Conservation (phyloP, 1,140 invertebrate genomes). For the Drosophila guanche region DNA sequence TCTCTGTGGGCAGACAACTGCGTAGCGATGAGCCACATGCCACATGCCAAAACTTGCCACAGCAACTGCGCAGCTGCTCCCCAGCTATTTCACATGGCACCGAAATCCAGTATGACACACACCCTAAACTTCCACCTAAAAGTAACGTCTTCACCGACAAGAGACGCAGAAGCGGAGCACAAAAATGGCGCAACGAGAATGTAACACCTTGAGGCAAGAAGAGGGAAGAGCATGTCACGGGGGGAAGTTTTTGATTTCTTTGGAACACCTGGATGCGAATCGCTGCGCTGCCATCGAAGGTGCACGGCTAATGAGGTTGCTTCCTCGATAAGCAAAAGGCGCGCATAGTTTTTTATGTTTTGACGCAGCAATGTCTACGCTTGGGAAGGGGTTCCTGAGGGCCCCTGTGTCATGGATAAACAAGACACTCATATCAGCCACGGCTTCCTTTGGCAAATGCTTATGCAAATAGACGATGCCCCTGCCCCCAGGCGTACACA, state of each 20-base stretch:
- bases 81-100: constrained; percentile 47
- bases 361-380: constrained; percentile 72
- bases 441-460: constrained; percentile 58
- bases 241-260: constrained; percentile 71
- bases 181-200: constrained; percentile 44
- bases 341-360: constrained; percentile 62
- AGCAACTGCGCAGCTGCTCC: constrained; percentile 66
- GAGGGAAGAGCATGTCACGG: constrained; percentile 46
- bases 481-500: constrained; percentile 20
- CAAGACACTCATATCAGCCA: constrained; percentile 55
- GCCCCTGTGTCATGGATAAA: constrained; percentile 44
- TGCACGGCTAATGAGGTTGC: constrained; percentile 50
- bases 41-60: constrained; percentile 49
- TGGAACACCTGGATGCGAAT: constrained; percentile 69
- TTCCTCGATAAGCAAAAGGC: constrained; percentile 14
- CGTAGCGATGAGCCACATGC: constrained; percentile 45
- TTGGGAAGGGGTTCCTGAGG: background rate
- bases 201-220: constrained; percentile 62
- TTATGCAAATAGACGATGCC: constrained; percentile 52
- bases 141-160: constrained; percentile 16
- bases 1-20: constrained; percentile 21
- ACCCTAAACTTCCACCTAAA: background rate
- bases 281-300: constrained; percentile 53
- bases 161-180: constrained; percentile 8
- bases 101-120: constrained; percentile 47